Evolutionary conservation across 2,797 vertebrate genomes (phyloP).

Genomic region (Kryptopterus vitreolus): DNA sequence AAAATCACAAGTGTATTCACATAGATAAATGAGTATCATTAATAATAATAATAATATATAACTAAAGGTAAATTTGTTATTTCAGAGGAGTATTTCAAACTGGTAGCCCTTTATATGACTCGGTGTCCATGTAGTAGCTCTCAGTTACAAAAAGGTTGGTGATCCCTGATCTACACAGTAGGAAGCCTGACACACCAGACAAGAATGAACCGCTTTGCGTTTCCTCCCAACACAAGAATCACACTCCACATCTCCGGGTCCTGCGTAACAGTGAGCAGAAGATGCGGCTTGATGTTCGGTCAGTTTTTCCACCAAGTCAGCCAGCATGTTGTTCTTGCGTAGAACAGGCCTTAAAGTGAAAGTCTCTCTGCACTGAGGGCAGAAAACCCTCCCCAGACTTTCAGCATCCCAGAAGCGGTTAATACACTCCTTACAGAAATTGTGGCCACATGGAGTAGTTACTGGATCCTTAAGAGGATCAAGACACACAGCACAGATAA

Average conservation of each 20-base stretch:
- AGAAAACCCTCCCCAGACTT: background rate
- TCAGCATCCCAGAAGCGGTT: background rate
- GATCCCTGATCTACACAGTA: slow-evolving; percentile 4
- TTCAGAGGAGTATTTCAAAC: too few species aligned
- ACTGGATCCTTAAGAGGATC: background rate
- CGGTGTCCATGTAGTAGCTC: too few species aligned
- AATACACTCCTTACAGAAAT: background rate
- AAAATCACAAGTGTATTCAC: too few species aligned
- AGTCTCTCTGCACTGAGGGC: too few species aligned
- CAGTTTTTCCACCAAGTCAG: background rate
- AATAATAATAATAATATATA: too few species aligned
- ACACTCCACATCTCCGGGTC: background rate
- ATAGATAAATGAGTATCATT: too few species aligned
- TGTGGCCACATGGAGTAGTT: background rate
- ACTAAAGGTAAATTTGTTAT: too few species aligned
- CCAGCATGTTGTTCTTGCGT: background rate
- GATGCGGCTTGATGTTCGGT: too few species aligned
- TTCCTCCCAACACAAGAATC: background rate
- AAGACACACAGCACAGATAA: background rate
- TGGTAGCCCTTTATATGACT: too few species aligned
- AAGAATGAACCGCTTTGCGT: background rate
- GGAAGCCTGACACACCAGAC: background rate
- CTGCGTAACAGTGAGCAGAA: too few species aligned
- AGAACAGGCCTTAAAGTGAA: too few species aligned
- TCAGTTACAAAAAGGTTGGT: too few species aligned